Evolutionary conservation across 1,140 invertebrate species (phyloP), one percentile per base, ranked within the genome.

Genomic region (Heliconius hewitsoni): DNA sequence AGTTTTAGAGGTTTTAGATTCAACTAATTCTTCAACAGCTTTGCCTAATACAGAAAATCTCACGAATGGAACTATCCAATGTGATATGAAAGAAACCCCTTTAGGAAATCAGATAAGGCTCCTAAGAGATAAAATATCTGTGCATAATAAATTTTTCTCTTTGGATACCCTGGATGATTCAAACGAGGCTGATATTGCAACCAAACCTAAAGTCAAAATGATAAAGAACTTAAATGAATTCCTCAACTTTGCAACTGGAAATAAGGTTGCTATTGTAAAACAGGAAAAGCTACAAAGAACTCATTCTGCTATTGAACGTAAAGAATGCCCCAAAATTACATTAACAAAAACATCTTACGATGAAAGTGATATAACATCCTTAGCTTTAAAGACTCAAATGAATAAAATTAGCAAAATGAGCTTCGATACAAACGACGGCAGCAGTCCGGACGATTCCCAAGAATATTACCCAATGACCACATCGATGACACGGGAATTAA

Each of bases 381-480:
- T 91, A 42, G 91, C 74, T 74, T 39, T 82, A 39, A 89, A 85
- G 78, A 84, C 84, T 70, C 79, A 86, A 19, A 76, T 76, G 57
- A 82, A 79, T 39, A 89, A 84, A 82, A 70, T 78, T 23, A 86
- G 80, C 71, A 92, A 90, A 86, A 80, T 81, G 85, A 91, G 83
- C 81, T 81, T 83, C 9, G 91, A 93, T 71, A 81, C 86, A 60
- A 93, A 96, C 75, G 96, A 96, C 52, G 95, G 96, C 23, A 96
- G 95, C 78, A 97, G 97, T 79, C 97, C 97, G 0, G 97, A 98
- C 86, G 97, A 98, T 93, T 96, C 96, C 0, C 95, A 96, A 84
- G 97, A 98, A 87, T 98, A 98, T 91, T 97, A 97, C 89, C 97
- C 97, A 13, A 97, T 98, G 96, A 98, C 97, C 3, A 98, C 97